Evolutionary conservation across 53 echinoderm and acorn worm genomes (phyloP).

Genomic region (Astropecten irregularis): DNA sequence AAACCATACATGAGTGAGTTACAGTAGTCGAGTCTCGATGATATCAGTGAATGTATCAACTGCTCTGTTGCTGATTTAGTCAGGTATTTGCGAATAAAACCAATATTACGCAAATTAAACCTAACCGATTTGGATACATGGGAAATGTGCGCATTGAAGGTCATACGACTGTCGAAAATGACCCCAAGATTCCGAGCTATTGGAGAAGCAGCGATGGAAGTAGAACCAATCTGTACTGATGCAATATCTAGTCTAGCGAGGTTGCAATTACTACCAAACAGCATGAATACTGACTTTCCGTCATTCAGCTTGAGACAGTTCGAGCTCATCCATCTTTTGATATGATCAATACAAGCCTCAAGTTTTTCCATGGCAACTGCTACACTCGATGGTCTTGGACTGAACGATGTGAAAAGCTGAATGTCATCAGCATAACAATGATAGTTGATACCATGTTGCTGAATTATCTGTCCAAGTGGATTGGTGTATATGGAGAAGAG

Average conservation of each 20-base stretch:
- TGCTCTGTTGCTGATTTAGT: background rate
- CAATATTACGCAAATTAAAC: background rate
- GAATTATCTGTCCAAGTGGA: constrained; percentile 4
- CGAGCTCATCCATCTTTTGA: background rate
- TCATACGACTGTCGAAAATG: background rate
- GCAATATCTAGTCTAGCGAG: background rate
- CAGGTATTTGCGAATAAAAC: background rate
- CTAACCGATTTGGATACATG: background rate
- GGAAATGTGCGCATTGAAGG: background rate
- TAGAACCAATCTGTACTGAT: background rate
- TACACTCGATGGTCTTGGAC: constrained; percentile 2
- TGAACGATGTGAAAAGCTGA: background rate
- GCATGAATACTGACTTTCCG: background rate
- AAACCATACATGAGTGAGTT: background rate
- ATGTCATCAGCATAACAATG: constrained; percentile 7
- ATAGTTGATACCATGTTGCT: background rate
- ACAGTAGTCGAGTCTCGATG: background rate
- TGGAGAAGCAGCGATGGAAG: background rate
- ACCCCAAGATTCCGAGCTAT: background rate
- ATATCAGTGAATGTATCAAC: background rate
- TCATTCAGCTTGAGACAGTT: background rate
- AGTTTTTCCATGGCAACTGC: constrained; percentile 9
- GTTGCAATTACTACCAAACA: background rate
- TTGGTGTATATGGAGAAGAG: constrained; percentile 3
- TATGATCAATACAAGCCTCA: background rate